Percentiles rank a stretch among this genome's conserved stretches.
These are phyloP conservation scores for Agriopis leucophaearia DNA, from an alignment of 2,888 invertebrate genomes.

Conservation along the genomic window DNA sequence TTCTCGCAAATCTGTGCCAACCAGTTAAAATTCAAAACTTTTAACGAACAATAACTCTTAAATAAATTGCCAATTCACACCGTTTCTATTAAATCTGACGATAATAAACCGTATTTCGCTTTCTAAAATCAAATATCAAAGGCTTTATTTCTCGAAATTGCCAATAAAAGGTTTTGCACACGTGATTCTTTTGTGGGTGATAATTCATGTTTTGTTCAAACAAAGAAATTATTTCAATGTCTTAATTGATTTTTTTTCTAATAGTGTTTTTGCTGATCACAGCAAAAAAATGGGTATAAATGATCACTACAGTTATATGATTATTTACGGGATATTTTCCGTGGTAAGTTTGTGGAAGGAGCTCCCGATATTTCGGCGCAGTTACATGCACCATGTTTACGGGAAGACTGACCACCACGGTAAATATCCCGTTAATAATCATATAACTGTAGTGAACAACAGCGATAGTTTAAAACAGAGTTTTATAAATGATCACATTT, in stretches of 20 bases:
- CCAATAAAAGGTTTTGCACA: slow-evolving; percentile 25
- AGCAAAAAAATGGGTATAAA: no score
- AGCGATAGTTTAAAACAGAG: no score
- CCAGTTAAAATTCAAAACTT: slow-evolving; percentile 25
- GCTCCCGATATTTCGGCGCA: no score
- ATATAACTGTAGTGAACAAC: no score
- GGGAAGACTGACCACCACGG: no score
- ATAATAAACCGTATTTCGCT: slow-evolving; percentile 55
- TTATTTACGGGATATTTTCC: no score
- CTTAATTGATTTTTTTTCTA: not conserved
- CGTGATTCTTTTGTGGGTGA: slow-evolving; percentile 10
- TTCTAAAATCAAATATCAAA: slow-evolving; percentile 59
- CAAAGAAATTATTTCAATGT: not conserved
- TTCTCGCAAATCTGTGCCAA: not conserved
- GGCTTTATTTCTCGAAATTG: slow-evolving; percentile 47
- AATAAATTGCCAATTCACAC: slow-evolving; percentile 45
- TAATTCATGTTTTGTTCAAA: not conserved
- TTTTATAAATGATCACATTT: no score
- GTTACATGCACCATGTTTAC: no score
- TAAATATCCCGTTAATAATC: no score
- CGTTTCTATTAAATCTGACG: slow-evolving; percentile 45
- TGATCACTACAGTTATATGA: no score
- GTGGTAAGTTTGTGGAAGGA: no score
- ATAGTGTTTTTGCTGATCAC: not conserved
- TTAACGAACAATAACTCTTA: slow-evolving; percentile 36